These are phyloP conservation scores for Aphaenogaster ashmeadi DNA, from an alignment of 1,140 invertebrate genomes.

Conservation along the genomic window DNA sequence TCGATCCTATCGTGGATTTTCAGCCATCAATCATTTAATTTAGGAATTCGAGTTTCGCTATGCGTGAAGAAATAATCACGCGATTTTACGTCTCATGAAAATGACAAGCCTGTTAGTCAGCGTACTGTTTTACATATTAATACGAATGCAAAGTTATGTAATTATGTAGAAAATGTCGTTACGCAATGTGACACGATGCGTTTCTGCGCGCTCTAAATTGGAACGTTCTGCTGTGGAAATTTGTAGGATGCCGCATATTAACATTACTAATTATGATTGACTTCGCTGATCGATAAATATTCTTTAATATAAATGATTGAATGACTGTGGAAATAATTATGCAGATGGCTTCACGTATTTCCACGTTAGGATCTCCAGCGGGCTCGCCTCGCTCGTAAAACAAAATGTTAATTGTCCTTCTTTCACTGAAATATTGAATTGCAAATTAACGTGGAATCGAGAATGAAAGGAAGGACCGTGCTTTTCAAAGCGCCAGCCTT, in stretches of 20 bases:
- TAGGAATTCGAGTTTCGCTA: conserved; percentile 5
- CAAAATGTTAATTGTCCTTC: conserved; percentile 32
- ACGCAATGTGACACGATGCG: neutral
- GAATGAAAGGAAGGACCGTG: neutral
- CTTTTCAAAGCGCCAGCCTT: neutral
- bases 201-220: conserved; percentile 7
- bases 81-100: neutral
- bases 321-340: conserved; percentile 17
- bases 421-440: conserved; percentile 39
- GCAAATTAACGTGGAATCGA: conserved; percentile 21
- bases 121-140: conserved; percentile 7
- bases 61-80: neutral
- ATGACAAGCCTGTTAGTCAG: neutral
- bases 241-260: neutral
- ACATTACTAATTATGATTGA: conserved; percentile 21
- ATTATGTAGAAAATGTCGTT: conserved; percentile 43
- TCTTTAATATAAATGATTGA: conserved; percentile 11
- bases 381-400: neutral
- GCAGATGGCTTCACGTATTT: neutral
- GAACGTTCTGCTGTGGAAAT: conserved; percentile 13
- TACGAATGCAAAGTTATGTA: conserved; percentile 27
- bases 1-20: neutral
- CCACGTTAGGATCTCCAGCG: neutral
- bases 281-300: conserved; percentile 8
- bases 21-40: neutral